Evolutionary conservation across 2,113 vertebrate genomes (phyloP).

Genomic region (Rhadina sibilatrix): DNA sequence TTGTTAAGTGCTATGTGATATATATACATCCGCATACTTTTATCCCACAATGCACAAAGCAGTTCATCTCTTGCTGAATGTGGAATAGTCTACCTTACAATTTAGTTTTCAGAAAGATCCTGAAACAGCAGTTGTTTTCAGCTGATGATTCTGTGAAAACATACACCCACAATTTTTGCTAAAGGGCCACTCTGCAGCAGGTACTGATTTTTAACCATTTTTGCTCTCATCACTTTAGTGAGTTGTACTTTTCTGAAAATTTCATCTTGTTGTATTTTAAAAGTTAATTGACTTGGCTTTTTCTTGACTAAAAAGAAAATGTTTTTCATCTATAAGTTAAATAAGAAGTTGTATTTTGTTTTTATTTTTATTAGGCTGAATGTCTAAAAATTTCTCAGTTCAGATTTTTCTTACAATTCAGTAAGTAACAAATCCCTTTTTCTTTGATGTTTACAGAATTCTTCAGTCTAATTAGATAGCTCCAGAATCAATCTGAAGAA

Average conservation of each 20-base stretch:
- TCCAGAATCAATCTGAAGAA: not conserved
- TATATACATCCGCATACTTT: not conserved
- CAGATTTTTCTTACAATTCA: not conserved
- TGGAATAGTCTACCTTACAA: not conserved
- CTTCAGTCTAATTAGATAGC: conserved; percentile 28
- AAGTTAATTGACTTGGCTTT: not conserved
- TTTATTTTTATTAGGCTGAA: not conserved
- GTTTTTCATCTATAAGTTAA: not conserved
- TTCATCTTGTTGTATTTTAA: not conserved
- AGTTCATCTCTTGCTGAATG: not conserved
- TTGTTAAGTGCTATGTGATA: not conserved
- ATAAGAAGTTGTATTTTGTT: not conserved
- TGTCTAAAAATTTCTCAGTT: not conserved
- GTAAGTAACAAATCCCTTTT: not conserved
- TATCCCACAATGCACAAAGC: not conserved
- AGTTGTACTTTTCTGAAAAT: not conserved
- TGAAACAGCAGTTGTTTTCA: not conserved
- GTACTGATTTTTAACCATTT: not conserved
- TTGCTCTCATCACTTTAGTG: not conserved
- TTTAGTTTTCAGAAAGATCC: not conserved
- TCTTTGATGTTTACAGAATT: not conserved
- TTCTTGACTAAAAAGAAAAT: not conserved
- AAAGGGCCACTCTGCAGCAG: not conserved
- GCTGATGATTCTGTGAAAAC: not conserved
- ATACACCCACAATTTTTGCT: not conserved